A percentile compares a stretch with the other conserved stretches of the same genome.
These are phyloP conservation scores for Aphodius sticticus DNA, from an alignment of 2,888 invertebrate species.

Conservation along the genomic window DNA sequence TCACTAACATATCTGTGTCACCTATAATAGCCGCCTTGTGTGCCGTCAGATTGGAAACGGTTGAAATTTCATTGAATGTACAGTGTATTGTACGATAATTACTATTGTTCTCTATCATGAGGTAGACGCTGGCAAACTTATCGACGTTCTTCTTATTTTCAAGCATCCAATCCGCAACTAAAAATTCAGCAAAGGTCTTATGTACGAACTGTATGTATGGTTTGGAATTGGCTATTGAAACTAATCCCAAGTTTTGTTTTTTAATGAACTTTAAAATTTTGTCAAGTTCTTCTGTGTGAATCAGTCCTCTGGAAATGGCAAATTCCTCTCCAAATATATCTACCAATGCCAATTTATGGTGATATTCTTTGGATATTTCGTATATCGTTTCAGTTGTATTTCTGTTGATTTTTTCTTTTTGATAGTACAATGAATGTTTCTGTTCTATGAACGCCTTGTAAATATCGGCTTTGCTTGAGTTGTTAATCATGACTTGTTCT, in stretches of 20 bases:
- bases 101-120: background rate
- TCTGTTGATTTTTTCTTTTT: background rate
- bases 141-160: background rate
- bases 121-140: background rate
- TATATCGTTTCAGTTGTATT: background rate
- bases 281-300: background rate
- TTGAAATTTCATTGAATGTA: background rate
- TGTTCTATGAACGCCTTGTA: background rate
- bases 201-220: background rate
- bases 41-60: background rate
- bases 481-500: background rate
- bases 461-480: background rate
- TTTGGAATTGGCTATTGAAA: background rate
- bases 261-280: background rate
- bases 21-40: background rate
- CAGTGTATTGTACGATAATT: background rate
- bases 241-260: background rate
- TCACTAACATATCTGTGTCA: background rate
- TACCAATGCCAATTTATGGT: background rate
- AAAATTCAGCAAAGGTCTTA: background rate
- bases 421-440: background rate
- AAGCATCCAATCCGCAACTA: background rate
- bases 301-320: background rate
- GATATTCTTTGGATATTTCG: background rate
- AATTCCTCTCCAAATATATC: background rate